Conservation (phyloP, 2,797 vertebrate species). For the Helarctos malayanus region DNA sequence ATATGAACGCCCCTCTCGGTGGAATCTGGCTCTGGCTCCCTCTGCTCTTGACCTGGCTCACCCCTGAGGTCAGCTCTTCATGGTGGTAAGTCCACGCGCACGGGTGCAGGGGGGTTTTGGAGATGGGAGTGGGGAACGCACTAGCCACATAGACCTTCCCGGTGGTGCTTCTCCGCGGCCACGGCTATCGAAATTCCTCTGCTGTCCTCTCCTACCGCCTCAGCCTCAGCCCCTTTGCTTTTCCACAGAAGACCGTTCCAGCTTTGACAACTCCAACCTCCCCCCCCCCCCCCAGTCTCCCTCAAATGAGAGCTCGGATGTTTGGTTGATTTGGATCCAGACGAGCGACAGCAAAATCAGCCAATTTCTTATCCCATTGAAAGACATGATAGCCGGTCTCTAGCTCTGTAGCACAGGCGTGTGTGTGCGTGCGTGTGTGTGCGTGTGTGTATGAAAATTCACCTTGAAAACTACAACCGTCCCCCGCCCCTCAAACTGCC, state of each 20-base stretch:
- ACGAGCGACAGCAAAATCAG: slow-evolving; percentile 66
- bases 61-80: slow-evolving; percentile 94
- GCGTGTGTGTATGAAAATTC: background rate
- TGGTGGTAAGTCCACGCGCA: slow-evolving; percentile 95
- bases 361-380: slow-evolving; percentile 64
- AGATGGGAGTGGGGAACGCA: slow-evolving; percentile 81
- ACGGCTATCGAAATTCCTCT: background rate
- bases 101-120: slow-evolving; percentile 77
- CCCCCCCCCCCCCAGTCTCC: background rate
- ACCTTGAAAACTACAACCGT: slow-evolving; percentile 58
- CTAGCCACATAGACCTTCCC: background rate
- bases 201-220: background rate
- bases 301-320: slow-evolving; percentile 48
- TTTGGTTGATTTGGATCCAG: slow-evolving; percentile 72
- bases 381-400: slow-evolving; percentile 37
- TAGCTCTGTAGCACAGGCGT: background rate
- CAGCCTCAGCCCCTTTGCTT: slow-evolving; percentile 9
- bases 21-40: slow-evolving; percentile 95
- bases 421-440: background rate
- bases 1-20: slow-evolving; percentile 95
- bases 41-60: slow-evolving; percentile 92
- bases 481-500: background rate
- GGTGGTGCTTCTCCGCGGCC: background rate
- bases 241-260: slow-evolving; percentile 32
- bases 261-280: slow-evolving; percentile 78